Conservation (phyloP, 1,140 invertebrate species). For the Trialeurodes vaporariorum region DNA sequence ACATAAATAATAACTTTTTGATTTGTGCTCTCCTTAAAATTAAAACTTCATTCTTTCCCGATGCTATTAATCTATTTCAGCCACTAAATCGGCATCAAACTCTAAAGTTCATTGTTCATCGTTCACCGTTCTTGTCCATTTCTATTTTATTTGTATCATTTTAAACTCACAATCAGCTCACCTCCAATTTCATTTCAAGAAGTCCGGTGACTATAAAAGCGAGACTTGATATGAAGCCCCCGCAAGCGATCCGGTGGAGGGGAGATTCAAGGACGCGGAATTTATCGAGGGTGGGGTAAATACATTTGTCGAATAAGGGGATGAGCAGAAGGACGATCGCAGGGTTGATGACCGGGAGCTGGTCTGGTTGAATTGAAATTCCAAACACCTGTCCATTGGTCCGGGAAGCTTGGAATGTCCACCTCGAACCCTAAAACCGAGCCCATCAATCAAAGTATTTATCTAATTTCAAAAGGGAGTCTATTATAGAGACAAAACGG, state of each 20-base stretch:
- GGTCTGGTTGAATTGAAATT: conserved; percentile 55
- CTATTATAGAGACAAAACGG: too few relatives aligned
- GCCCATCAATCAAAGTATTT: too few relatives aligned
- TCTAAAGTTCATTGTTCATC: too few relatives aligned
- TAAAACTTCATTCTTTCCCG: too few relatives aligned
- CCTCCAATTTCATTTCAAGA: conserved; percentile 52
- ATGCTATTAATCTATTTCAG: too few relatives aligned
- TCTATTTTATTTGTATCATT: too few relatives aligned
- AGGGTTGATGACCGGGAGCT: conserved; percentile 69
- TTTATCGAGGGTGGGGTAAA: conserved; percentile 37
- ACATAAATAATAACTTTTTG: too few relatives aligned
- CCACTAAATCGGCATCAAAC: too few relatives aligned
- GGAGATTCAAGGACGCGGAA: conserved; percentile 34
- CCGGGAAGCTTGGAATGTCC: conserved; percentile 50
- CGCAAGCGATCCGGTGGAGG: conserved; percentile 47
- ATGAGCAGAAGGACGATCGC: conserved; percentile 64
- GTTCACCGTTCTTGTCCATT: too few relatives aligned
- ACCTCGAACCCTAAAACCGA: conserved; percentile 39
- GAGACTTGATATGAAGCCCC: conserved; percentile 52
- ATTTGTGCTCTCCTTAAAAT: too few relatives aligned
- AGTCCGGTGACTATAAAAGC: conserved; percentile 54
- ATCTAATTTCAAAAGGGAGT: too few relatives aligned
- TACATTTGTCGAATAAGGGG: conserved; percentile 55
- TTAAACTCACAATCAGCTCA: too few relatives aligned
- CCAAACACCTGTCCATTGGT: conserved; percentile 55